These are phyloP conservation scores for Chironomus tentans DNA, from an alignment of 2,888 invertebrate species.

Conservation along the genomic window DNA sequence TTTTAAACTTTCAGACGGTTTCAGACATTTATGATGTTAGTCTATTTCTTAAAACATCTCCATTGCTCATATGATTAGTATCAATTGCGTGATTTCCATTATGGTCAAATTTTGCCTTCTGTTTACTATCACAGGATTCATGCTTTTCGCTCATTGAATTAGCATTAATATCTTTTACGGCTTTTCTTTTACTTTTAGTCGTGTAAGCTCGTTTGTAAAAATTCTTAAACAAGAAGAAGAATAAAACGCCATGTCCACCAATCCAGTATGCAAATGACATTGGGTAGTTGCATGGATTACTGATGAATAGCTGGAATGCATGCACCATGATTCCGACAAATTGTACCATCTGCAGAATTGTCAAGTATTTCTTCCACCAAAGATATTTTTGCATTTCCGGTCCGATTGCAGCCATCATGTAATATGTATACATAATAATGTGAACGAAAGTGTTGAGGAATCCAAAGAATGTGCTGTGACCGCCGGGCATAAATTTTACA, in stretches of 20 bases:
- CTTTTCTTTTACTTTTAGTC: no score
- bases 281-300: neutral
- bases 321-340: neutral
- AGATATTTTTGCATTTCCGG: neutral
- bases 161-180: no score
- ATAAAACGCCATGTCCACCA: neutral
- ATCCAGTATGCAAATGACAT: neutral
- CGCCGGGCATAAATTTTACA: slow-evolving; percentile 80
- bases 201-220: neutral
- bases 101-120: no score
- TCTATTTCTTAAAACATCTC: no score
- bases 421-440: neutral
- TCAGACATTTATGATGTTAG: no score
- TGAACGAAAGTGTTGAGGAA: neutral
- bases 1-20: no score
- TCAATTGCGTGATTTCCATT: no score
- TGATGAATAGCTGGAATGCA: neutral
- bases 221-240: neutral
- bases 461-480: slow-evolving; percentile 36
- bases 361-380: neutral
- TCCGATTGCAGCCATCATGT: neutral
- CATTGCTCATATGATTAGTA: no score
- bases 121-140: no score
- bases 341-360: neutral
- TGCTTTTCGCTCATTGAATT: no score